These are phyloP conservation scores for Torymus texanus DNA, from an alignment of 2,888 invertebrate genomes.

Conservation along the genomic window DNA sequence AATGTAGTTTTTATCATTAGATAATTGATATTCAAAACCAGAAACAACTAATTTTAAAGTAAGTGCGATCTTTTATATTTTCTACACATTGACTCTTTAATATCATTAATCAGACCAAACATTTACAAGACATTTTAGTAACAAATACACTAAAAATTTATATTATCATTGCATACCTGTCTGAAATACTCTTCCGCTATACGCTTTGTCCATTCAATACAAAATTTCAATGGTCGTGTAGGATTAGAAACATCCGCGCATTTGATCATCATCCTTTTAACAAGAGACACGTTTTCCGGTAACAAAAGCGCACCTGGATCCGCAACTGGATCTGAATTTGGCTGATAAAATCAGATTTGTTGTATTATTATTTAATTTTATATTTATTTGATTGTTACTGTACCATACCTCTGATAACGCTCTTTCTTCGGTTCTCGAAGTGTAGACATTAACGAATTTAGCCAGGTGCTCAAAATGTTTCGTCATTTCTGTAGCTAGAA, in stretches of 20 bases:
- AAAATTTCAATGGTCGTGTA: slow-evolving; percentile 87
- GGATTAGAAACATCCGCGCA: slow-evolving; percentile 99
- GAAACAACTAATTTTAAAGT: too few species aligned
- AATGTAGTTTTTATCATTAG: too few species aligned
- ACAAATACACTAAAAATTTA: too few species aligned
- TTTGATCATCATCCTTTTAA: slow-evolving; percentile 98
- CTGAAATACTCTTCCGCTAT: slow-evolving; percentile 98
- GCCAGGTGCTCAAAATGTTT: slow-evolving; percentile 98
- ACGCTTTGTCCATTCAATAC: slow-evolving; percentile 94
- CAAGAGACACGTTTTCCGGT: slow-evolving; percentile 89
- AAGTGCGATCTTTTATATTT: too few species aligned
- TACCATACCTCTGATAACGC: slow-evolving; percentile 67
- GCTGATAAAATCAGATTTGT: slow-evolving; percentile 8
- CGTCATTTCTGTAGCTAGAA: slow-evolving; percentile 99
- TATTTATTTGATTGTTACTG: too few species aligned
- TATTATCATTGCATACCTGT: slow-evolving; percentile 77
- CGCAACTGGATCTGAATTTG: neutral
- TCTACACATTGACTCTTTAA: too few species aligned
- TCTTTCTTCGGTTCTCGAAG: slow-evolving; percentile 72
- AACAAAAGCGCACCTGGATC: slow-evolving; percentile 74
- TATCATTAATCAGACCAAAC: too few species aligned
- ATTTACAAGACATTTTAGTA: too few species aligned
- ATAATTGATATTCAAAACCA: too few species aligned
- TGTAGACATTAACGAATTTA: slow-evolving; percentile 96
- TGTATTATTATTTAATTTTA: neutral